phyloP scores from a whole-genome alignment of 2,797 vertebrate species.

The Macrochelys suwanniensis region DNA sequence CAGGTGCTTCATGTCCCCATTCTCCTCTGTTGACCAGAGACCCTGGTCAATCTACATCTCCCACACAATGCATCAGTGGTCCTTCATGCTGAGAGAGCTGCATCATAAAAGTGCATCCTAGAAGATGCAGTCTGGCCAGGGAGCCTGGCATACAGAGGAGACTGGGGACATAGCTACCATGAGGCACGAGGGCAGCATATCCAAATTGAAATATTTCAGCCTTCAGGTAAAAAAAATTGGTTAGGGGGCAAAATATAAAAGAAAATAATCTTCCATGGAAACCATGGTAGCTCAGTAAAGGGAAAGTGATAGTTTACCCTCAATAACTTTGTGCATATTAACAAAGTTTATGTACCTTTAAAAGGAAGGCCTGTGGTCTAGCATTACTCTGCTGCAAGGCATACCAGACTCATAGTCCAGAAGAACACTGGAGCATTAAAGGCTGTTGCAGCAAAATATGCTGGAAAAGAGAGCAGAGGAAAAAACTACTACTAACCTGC shows the following conservation, averaged over 20 bases:
- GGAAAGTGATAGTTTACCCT: not conserved
- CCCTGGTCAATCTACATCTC: rapidly evolving
- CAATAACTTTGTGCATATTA: not conserved
- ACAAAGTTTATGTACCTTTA: not conserved
- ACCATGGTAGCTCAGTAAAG: not conserved
- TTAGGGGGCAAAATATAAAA: not conserved
- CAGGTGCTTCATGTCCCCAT: rapidly evolving
- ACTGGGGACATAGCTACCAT: not conserved
- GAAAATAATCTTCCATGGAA: not conserved
- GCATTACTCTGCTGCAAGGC: not conserved
- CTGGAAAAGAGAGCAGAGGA: not conserved
- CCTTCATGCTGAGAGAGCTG: not conserved
- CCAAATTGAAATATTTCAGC: not conserved
- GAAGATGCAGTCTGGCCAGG: not conserved
- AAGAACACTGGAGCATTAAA: not conserved
- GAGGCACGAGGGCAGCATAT: not conserved
- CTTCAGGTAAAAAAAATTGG: not conserved
- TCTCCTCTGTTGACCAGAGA: not conserved
- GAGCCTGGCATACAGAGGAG: not conserved
- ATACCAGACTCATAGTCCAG: not conserved
- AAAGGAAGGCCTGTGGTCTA: not conserved
- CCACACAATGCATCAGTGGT: rapidly evolving
- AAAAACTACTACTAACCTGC: not conserved
- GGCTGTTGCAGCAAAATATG: not conserved
- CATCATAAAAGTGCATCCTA: rapidly evolving